These are phyloP conservation scores for Arrhamphus sclerolepis DNA, from an alignment of 2,797 vertebrate species.

Conservation along the genomic window DNA sequence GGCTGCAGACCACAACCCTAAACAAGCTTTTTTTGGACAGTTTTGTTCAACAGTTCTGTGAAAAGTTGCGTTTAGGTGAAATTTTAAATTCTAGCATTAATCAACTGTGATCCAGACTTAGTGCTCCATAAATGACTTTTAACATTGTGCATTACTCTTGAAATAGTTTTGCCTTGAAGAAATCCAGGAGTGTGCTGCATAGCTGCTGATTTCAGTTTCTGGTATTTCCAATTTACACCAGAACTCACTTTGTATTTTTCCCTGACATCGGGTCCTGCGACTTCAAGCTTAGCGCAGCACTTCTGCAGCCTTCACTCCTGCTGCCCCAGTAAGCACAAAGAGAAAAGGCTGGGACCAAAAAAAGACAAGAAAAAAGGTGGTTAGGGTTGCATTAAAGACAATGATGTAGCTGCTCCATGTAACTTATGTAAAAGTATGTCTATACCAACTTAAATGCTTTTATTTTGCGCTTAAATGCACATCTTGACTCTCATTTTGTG, in stretches of 20 bases:
- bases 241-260: conserved; percentile 61
- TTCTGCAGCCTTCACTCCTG: conserved; percentile 62
- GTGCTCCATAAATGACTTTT: too few species aligned
- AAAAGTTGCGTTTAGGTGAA: too few species aligned
- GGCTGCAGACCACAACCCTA: too few species aligned
- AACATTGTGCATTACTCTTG: too few species aligned
- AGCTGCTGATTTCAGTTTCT: conserved; percentile 39
- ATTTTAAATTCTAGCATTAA: too few species aligned
- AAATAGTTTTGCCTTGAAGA: conserved; percentile 21
- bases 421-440: conserved; percentile 12
- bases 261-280: conserved; percentile 56
- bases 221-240: conserved; percentile 58
- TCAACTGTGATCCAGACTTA: too few species aligned
- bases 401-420: background rate
- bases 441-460: background rate
- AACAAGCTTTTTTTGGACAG: too few species aligned
- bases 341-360: conserved; percentile 71
- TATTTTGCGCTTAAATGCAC: background rate
- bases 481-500: too few species aligned
- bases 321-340: conserved; percentile 71
- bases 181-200: conserved; percentile 38
- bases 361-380: conserved; percentile 67
- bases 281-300: conserved; percentile 71
- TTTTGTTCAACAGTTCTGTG: too few species aligned
- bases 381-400: conserved; percentile 27